Evolutionary conservation across 2,888 invertebrate species (phyloP).

Genomic region (Noctua fimbriata): DNA sequence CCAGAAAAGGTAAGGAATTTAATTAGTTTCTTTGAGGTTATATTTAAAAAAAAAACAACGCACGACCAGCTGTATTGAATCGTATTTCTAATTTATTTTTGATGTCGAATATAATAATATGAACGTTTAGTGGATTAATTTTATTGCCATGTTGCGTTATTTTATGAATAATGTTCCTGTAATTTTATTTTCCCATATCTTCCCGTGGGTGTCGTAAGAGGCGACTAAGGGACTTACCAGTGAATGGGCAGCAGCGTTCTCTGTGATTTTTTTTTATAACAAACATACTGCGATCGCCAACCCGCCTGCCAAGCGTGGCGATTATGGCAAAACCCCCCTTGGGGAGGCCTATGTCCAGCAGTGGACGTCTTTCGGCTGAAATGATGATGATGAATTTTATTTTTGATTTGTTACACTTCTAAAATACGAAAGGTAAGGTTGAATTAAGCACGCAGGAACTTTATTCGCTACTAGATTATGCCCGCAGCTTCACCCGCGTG

Average conservation of each 20-base stretch:
- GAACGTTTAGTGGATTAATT: conserved; percentile 10
- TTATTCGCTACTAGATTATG: background rate
- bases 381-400: no score
- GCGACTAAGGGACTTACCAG: no score
- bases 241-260: no score
- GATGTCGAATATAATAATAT: conserved; percentile 14
- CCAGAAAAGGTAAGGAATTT: conserved; percentile 59
- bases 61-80: conserved; percentile 27
- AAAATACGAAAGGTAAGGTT: background rate
- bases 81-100: conserved; percentile 15
- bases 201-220: no score
- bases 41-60: conserved; percentile 22
- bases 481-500: no score
- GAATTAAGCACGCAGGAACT: background rate
- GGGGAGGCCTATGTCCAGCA: no score
- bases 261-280: no score
- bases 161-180: background rate
- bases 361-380: no score
- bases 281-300: no score
- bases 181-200: conserved; percentile 20
- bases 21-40: conserved; percentile 57
- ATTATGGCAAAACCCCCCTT: no score
- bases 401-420: background rate
- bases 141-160: background rate
- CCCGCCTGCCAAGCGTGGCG: no score